Percentiles rank a stretch among this genome's conserved stretches.
Conservation (phyloP, 2,797 vertebrate genomes). For the Mormyrops boulengeri region DNA sequence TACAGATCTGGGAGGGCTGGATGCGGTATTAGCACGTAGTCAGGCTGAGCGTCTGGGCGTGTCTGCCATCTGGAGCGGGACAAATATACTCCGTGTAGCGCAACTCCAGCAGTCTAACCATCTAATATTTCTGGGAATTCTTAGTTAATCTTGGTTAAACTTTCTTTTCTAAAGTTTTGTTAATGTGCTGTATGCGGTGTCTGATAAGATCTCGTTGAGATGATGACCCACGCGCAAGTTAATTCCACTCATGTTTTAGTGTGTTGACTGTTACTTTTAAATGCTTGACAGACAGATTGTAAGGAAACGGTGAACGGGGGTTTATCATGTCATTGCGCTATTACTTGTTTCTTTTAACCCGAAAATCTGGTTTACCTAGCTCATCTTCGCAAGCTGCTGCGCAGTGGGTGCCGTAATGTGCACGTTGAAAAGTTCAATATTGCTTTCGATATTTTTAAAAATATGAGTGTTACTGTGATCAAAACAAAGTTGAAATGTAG, state of each 20-base stretch:
- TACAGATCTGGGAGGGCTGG: conserved; percentile 49
- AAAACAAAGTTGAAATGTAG: not conserved
- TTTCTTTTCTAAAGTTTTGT: not conserved
- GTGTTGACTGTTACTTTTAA: not conserved
- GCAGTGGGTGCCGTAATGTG: not conserved
- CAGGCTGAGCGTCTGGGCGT: conserved; percentile 47
- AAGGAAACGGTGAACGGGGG: not conserved
- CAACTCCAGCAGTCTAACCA: not conserved
- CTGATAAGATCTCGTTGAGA: not conserved
- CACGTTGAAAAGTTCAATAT: not conserved
- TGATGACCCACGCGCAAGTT: not conserved
- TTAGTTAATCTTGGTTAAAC: not conserved
- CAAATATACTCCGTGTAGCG: not conserved
- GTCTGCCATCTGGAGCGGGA: not conserved
- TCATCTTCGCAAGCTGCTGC: not conserved
- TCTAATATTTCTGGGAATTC: not conserved
- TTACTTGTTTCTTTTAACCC: not conserved
- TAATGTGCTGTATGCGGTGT: not conserved
- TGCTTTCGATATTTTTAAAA: not conserved
- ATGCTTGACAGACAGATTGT: not conserved
- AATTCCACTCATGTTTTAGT: not conserved
- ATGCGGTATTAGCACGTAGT: conserved; percentile 50
- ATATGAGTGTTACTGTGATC: not conserved
- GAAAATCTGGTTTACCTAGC: not conserved
- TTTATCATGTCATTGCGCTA: not conserved